Conservation (phyloP, 1,140 invertebrate species). For the Meloidogyne floridensis region DNA sequence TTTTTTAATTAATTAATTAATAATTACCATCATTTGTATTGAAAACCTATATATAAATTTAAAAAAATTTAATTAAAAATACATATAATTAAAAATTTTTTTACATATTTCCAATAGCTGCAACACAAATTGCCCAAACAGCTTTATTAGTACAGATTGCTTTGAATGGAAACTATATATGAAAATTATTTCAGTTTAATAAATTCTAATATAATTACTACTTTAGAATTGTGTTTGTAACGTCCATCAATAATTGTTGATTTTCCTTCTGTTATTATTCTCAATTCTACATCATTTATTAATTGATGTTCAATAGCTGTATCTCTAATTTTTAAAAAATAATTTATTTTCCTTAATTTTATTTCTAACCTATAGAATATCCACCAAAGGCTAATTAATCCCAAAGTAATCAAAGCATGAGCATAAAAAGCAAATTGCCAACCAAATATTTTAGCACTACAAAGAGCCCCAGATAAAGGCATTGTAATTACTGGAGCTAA, state of each 20-base stretch:
- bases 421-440: constrained; percentile 35
- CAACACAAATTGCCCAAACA: constrained; percentile 60
- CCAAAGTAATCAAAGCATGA: constrained; percentile 47
- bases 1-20: not conserved
- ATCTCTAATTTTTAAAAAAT: constrained; percentile 30
- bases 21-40: constrained; percentile 25
- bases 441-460: constrained; percentile 16
- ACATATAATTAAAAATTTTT: not conserved
- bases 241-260: constrained; percentile 36
- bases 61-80: not conserved
- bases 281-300: constrained; percentile 39
- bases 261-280: constrained; percentile 43
- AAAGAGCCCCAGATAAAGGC: constrained; percentile 45
- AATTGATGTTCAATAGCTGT: constrained; percentile 32
- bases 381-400: constrained; percentile 48
- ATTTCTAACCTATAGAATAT: constrained; percentile 36
- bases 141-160: constrained; percentile 35
- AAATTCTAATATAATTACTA: not conserved
- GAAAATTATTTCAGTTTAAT: no score
- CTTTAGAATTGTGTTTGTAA: constrained; percentile 37
- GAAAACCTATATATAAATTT: constrained; percentile 12
- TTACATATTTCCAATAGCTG: constrained; percentile 57
- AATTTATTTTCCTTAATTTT: not conserved
- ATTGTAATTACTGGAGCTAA: constrained; percentile 39
- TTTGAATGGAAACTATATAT: constrained; percentile 48